These are phyloP conservation scores for Acanthurus lineatus DNA, from an alignment of 2,797 vertebrate genomes.

Conservation along the genomic window DNA sequence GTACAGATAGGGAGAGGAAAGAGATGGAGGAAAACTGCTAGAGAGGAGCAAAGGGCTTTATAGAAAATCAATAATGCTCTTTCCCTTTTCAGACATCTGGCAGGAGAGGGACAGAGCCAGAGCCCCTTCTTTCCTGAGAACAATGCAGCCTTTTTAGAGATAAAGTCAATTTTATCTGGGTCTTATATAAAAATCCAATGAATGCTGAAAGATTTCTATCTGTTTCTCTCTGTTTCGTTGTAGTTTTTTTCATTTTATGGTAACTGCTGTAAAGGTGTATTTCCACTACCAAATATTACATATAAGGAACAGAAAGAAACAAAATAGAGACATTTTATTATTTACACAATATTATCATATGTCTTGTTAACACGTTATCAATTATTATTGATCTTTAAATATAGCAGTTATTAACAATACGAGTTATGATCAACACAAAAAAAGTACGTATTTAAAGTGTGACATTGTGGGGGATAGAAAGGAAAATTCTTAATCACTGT, in stretches of 20 bases:
- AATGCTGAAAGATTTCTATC: slow-evolving; percentile 32
- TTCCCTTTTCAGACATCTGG: slow-evolving; percentile 56
- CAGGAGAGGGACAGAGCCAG: slow-evolving; percentile 19
- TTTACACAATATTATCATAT: too few species aligned
- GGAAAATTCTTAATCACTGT: neutral
- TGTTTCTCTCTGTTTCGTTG: neutral
- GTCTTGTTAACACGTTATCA: too few species aligned
- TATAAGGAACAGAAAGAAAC: too few species aligned
- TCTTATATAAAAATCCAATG: slow-evolving; percentile 39
- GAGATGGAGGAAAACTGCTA: slow-evolving; percentile 23
- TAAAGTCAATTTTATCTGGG: slow-evolving; percentile 47
- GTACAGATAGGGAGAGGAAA: slow-evolving; percentile 14
- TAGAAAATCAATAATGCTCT: slow-evolving; percentile 71
- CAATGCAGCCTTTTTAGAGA: slow-evolving; percentile 43
- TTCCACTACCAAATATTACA: neutral
- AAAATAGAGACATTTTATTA: too few species aligned
- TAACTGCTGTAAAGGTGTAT: slow-evolving; percentile 29
- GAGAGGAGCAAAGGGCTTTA: slow-evolving; percentile 51
- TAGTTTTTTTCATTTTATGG: slow-evolving; percentile 2
- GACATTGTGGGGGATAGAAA: neutral
- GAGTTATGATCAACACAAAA: too few species aligned
- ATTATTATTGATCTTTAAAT: too few species aligned
- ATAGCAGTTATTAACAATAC: too few species aligned
- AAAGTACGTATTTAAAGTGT: neutral
- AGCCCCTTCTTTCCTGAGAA: neutral